Conservation (phyloP, 2,113 vertebrate species). For the Gymnogyps californianus region DNA sequence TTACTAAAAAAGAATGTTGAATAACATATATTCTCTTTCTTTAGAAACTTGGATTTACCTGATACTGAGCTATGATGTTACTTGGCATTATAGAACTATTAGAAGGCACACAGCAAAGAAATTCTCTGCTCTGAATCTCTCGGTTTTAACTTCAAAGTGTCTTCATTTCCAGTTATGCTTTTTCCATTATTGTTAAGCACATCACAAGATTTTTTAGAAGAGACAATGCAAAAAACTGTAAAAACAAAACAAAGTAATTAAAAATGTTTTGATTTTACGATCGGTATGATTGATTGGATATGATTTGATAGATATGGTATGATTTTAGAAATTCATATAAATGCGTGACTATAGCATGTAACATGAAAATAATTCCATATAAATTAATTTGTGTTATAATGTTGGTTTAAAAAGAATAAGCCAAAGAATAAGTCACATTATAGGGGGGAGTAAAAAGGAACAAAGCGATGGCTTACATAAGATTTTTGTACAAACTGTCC, state of each 20-base stretch:
- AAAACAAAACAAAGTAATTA: neutral
- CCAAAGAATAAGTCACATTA: neutral
- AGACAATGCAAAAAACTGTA: neutral
- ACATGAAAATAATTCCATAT: neutral
- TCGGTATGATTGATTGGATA: neutral
- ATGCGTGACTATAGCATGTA: neutral
- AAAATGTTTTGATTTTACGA: neutral
- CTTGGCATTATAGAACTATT: neutral
- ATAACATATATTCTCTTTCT: neutral
- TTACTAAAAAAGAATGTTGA: neutral
- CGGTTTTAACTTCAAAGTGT: neutral
- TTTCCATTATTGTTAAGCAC: neutral
- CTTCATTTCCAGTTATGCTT: neutral
- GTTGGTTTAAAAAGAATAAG: neutral
- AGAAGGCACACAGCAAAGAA: neutral
- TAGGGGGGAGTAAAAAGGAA: neutral
- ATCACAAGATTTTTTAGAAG: neutral
- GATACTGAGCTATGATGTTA: constrained; percentile 5
- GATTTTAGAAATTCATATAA: neutral
- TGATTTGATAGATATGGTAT: neutral
- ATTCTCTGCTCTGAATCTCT: neutral
- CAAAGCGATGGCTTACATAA: neutral
- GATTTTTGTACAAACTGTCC: neutral
- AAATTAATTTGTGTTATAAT: neutral
- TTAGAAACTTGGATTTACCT: constrained; percentile 25